Base-by-base conservation (phyloP, 1,140 invertebrate species). In the Antheraea pernyi region DNA sequence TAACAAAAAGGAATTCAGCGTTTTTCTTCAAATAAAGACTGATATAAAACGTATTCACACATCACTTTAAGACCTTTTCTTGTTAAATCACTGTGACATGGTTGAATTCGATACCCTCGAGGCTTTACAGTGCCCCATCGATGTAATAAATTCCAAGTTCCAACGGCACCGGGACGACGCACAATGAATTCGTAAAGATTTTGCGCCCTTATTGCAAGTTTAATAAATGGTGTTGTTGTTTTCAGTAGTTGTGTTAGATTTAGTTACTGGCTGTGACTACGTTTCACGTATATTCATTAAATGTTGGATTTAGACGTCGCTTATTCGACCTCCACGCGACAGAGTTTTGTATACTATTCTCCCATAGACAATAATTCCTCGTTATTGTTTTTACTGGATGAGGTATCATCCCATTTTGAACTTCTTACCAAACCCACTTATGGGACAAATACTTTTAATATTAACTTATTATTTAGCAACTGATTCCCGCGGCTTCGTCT, bases 131-230 rank as follows among this genome's bases (percentile, higher is more conserved):
- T 53, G 13, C 46, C 46, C 46, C 46, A 53, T 53, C 46, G 1
- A 53, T 53, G 46, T 53, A 53, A 53, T 53, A 53, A 53, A 53
- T 53, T 53, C 11, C 46, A 53, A 53, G 46, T 53, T 53, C 5
- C 46, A 53, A 53, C 46, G 46, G 46, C 46, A 53, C 16, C 9
- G 46, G 46, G 11, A 16, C 9, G 46, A 53, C 46, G 5, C 46
- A 53, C 46, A 53, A 53, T 53, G 46, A 53, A 53, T 53, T 53
- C 46, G 46, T 53, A 53, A 53, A 53, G 46, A 6, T 53, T 53
- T 53, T 13, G 46, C 46, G 16, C 46, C 46, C 46, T 53, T 53
- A 53, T 53, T 53, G 46, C 46, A 53, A 53, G 16, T 53, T 53
- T 53, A 53, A 53, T 53, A n/a, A 53, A 53, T 53, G 46, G 4